Base-by-base conservation (phyloP, 2,888 invertebrate species). In the Drosophila paranaensis region DNA sequence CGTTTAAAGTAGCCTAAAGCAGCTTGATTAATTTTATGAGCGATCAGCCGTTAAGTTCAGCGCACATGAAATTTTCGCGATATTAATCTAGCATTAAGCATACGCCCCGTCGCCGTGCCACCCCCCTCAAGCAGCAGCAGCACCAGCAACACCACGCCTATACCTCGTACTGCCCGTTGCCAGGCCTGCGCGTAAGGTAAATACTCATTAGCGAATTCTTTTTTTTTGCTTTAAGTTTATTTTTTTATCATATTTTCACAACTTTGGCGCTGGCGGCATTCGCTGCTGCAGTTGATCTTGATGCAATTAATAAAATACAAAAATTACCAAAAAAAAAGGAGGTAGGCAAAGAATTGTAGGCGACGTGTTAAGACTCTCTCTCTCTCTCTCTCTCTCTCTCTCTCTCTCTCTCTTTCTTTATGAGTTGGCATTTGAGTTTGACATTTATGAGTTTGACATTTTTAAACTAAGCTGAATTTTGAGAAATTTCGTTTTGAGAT, bases 31-130 rank as follows among this genome's bases (percentile, higher is more conserved):
- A 91, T 91, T 90, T 90, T 92, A 91, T 91, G 92, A 91, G 91
- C 92, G 92, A 92, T 92, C 92, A 92, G 92, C 92, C 92, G 92
- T 92, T 92, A 92, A 92, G 85, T 92, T 92, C 85, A 76, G 87
- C 88, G 88, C 85, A 88, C 89, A 88, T 77, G 74, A 80, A 88
- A 81, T 55, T 58, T 78, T 56, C 33, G 82, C 88, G 90, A 89
- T 89, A 73, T 45, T 81, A 83, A 88, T 88, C 88, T 88, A 87
- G 89, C 80, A 88, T 90, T 86, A 90, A 88, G 88, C 90, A 86
- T 88, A 86, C 88, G 90, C 90, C 88, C 90, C 75, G 76, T 81
- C 60, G 63, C 69, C 77, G 62, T 57, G 71, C 67, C 60, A 69
- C 67, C 57, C 65, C 66, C 79, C 55, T 39, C 20, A 45, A 39